These are phyloP conservation scores for Yasuhikotakia modesta DNA, from an alignment of 2,797 vertebrate genomes.

Conservation along the genomic window DNA sequence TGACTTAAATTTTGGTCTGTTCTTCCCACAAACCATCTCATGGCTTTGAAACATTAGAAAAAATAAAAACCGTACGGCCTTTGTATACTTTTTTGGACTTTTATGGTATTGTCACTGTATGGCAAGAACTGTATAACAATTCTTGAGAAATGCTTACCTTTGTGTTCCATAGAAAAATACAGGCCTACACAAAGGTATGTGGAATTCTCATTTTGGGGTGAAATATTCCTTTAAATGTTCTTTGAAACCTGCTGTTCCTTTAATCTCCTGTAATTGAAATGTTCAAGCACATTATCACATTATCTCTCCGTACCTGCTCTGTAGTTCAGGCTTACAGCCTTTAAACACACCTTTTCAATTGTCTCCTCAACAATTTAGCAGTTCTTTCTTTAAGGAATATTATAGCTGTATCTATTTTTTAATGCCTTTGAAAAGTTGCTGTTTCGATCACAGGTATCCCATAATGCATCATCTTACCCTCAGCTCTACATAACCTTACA, in stretches of 20 bases:
- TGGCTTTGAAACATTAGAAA: too few relatives aligned
- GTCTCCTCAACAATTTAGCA: neutral
- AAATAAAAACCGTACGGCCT: too few relatives aligned
- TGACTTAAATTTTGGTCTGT: neutral
- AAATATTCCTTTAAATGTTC: neutral
- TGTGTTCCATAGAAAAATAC: neutral
- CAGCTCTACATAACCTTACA: conserved; percentile 14
- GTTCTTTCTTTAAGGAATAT: neutral
- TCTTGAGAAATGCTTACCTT: neutral
- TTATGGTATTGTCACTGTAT: neutral
- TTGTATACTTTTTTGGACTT: too few relatives aligned
- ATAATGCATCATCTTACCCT: neutral
- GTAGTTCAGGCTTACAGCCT: neutral
- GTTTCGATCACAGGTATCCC: conserved; percentile 4
- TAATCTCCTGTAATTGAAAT: neutral
- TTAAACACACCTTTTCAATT: neutral
- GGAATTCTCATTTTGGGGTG: neutral
- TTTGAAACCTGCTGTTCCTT: too few relatives aligned
- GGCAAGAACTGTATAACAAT: neutral
- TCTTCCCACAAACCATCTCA: neutral
- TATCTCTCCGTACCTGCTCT: neutral
- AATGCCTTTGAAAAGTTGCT: conserved; percentile 7
- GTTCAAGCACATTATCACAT: neutral
- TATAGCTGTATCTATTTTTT: neutral
- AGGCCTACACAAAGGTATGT: too few relatives aligned